Percentiles rank a stretch among this genome's conserved stretches.
These are phyloP conservation scores for Linyphia triangularis DNA, from an alignment of 2,888 invertebrate genomes.

Conservation along the genomic window DNA sequence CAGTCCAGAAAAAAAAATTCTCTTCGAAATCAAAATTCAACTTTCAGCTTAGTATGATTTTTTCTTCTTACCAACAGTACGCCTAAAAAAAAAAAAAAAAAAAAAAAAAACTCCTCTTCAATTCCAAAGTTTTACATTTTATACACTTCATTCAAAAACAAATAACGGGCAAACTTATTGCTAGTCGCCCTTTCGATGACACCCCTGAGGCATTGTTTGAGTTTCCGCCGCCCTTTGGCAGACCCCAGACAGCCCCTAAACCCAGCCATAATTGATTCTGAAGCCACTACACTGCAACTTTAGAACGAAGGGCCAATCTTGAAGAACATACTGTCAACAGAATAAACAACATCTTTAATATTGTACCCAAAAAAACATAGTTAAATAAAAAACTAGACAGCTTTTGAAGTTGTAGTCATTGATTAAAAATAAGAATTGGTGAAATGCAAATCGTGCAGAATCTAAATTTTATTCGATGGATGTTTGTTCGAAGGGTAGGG, in stretches of 20 bases:
- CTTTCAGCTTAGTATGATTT: neutral
- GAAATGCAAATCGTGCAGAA: slow-evolving; percentile 33
- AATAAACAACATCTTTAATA: slow-evolving; percentile 23
- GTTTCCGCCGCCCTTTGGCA: slow-evolving; percentile 43
- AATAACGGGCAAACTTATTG: slow-evolving; percentile 40
- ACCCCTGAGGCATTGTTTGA: slow-evolving; percentile 40
- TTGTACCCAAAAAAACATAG: neutral
- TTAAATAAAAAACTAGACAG: neutral
- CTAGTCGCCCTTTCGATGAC: slow-evolving; percentile 29
- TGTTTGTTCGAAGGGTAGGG: slow-evolving; percentile 2
- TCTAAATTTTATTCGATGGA: slow-evolving; percentile 22
- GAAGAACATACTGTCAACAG: slow-evolving; percentile 24
- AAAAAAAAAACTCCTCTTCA: neutral
- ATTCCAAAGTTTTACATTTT: slow-evolving; percentile 32
- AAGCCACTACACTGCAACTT: neutral
- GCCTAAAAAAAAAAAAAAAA: neutral
- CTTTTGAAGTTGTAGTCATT: slow-evolving; percentile 3
- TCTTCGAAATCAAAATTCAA: neutral
- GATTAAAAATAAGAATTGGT: slow-evolving; percentile 24
- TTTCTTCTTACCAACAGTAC: neutral
- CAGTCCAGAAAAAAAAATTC: no score
- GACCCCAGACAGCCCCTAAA: neutral
- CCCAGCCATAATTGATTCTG: slow-evolving; percentile 48
- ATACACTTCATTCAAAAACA: slow-evolving; percentile 29
- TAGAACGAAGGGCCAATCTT: slow-evolving; percentile 5